Conservation (phyloP, 2,888 invertebrate species). For the Phymatocera aterrima region DNA sequence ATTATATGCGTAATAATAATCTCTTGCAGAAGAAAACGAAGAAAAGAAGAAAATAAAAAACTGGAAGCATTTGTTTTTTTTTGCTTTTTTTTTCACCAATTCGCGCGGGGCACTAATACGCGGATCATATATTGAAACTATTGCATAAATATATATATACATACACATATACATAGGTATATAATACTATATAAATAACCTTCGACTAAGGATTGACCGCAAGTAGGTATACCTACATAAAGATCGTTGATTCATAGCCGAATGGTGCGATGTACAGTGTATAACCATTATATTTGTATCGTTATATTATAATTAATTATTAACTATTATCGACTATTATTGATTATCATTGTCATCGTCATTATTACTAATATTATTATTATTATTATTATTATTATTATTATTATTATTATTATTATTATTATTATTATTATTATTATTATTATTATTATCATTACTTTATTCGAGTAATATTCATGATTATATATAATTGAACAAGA, state of each 20-base stretch:
- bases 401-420: too few relatives aligned
- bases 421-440: too few relatives aligned
- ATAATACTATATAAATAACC: neutral
- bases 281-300: constrained; percentile 70
- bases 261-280: constrained; percentile 58
- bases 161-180: neutral
- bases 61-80: too few relatives aligned
- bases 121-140: neutral
- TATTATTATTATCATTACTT: too few relatives aligned
- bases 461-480: constrained; percentile 49
- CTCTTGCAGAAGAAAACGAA: too few relatives aligned
- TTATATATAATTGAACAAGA: constrained; percentile 51
- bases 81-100: too few relatives aligned
- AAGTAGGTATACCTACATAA: too few relatives aligned
- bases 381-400: too few relatives aligned
- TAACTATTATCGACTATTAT: constrained; percentile 47
- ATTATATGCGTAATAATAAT: too few relatives aligned
- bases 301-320: constrained; percentile 61
- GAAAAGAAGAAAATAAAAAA: too few relatives aligned
- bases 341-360: constrained; percentile 32
- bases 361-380: constrained; percentile 43
- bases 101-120: too few relatives aligned
- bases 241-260: constrained; percentile 19
- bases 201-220: constrained; percentile 27
- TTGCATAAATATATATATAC: neutral